These are phyloP conservation scores for Lasioglossum malachurum DNA, from an alignment of 2,888 invertebrate species.

Conservation along the genomic window DNA sequence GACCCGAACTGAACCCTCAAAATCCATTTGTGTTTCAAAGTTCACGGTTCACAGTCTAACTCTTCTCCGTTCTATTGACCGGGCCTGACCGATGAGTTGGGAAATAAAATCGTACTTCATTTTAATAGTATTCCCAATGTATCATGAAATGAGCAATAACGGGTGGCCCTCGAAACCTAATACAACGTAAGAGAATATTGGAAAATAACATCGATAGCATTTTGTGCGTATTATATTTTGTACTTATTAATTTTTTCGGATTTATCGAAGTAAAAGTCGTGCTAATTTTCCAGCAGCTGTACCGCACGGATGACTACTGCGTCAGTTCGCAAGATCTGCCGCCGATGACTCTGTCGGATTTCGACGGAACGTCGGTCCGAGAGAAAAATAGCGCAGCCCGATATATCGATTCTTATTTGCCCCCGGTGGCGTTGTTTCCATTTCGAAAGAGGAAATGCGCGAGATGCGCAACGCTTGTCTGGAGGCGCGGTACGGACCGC, in stretches of 20 bases:
- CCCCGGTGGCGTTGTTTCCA: background rate
- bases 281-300: background rate
- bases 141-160: too few species aligned
- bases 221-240: too few species aligned
- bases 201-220: too few species aligned
- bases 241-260: too few species aligned
- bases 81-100: too few species aligned
- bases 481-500: background rate
- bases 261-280: background rate
- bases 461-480: background rate
- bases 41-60: too few species aligned
- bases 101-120: too few species aligned
- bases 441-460: background rate
- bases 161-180: too few species aligned
- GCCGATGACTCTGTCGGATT: background rate
- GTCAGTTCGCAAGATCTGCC: background rate
- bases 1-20: background rate
- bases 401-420: constrained; percentile 3
- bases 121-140: too few species aligned
- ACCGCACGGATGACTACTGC: background rate
- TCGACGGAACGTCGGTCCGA: background rate
- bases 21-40: background rate
- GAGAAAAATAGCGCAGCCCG: background rate
- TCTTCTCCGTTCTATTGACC: too few species aligned
- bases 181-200: too few species aligned